Conservation (phyloP, 2,113 vertebrate genomes). For the Anoplopoma fimbria region DNA sequence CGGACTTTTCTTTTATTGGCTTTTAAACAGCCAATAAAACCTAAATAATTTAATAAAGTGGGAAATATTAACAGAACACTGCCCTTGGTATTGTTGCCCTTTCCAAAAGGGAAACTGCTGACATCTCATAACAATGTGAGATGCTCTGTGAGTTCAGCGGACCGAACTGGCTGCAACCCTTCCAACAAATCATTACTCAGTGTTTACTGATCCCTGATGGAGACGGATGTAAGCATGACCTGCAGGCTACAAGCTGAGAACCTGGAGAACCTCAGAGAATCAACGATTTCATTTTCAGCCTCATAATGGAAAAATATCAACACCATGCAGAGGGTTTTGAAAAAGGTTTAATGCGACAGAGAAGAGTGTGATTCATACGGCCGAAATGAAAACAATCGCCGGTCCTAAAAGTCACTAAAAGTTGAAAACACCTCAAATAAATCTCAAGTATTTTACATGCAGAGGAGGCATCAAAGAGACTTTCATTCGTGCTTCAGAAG, state of each 20-base stretch:
- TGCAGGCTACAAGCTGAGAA: not conserved
- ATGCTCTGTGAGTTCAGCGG: not conserved
- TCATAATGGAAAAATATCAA: not conserved
- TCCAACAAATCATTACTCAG: constrained; percentile 24
- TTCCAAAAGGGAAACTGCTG: not conserved
- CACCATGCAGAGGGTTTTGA: not conserved
- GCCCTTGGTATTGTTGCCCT: not conserved
- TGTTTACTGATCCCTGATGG: constrained; percentile 33
- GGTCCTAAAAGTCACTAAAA: not conserved
- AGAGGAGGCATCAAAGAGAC: not conserved
- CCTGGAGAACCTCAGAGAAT: not conserved
- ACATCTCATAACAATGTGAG: not conserved
- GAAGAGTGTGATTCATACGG: not conserved
- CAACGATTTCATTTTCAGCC: too few species aligned
- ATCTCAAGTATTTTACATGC: too few species aligned
- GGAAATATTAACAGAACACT: not conserved
- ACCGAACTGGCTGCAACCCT: not conserved
- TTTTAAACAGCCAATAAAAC: not conserved
- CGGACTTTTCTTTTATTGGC: not conserved
- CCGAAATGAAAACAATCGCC: not conserved
- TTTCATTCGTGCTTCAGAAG: constrained; percentile 1
- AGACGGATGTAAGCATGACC: constrained; percentile 23
- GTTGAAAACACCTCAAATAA: not conserved
- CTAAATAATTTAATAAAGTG: too few species aligned
- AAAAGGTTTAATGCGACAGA: not conserved